Base-by-base conservation (phyloP, 2,797 vertebrate species). In the Coccyzus lansbergi region DNA sequence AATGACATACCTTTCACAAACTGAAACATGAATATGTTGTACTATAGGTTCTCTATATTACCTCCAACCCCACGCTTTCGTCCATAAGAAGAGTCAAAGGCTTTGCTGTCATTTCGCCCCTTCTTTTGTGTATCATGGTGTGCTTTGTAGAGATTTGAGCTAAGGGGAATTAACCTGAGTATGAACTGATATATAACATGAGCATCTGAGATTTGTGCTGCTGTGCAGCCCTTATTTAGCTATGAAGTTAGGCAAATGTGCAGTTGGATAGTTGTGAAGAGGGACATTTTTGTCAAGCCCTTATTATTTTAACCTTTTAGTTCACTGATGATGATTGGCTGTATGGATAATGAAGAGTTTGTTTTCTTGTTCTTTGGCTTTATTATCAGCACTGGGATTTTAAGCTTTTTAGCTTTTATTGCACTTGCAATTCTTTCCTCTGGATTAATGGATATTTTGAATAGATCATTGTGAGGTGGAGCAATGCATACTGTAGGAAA, bases 361-460 rank as follows among this genome's bases (percentile, higher is more conserved):
- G 21, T 59, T 90, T 83, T 29, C 55, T 77, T 56, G 17, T 62
- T 40, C 67, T 88, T 86, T 86, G 34, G n/a, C 49, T 89, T 96
- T 93, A 85, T 92, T 84, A 70, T 16, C 53, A 88, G 49, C 49
- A n/a, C 42, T 63, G 80, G 53, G 70, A 79, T 44, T 79, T 90
- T 55, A n/a, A 49, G 21, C 38, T 71, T 90, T 80, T 67, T 67
- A 51, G 29, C 86, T 88, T 65, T 80, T 56, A 69, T 84, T 70
- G 78, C 67, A 76, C 34, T 79, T 92, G 51, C 9, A 22, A 70
- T 79, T 82, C 36, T 85, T 94, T 82, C 48, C 40, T 79, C 74
- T 89, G 83, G 92, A 93, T 65, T 86, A 92, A 90, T 93, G 80
- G 86, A 49, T 90, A 63, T 88, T 93, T 93, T 93, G 55, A 95